Base-by-base conservation (phyloP, 1,140 invertebrate genomes). In the Drosophila rhopaloa region DNA sequence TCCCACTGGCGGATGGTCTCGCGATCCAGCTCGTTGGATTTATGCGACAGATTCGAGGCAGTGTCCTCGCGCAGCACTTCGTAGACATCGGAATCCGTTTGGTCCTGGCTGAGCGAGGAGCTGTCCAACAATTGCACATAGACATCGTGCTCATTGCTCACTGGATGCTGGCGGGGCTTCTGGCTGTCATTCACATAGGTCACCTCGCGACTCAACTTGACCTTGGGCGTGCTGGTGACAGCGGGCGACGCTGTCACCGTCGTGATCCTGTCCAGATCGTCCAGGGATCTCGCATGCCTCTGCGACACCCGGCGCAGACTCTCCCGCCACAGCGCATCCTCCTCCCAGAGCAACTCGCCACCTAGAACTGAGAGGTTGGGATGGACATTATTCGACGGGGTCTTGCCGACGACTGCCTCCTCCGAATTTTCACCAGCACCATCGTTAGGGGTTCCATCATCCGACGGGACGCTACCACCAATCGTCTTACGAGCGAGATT, bases 1-100 rank as follows among this genome's bases (percentile, higher is more conserved):
- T 97, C 96, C 96, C 96, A 97, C 86, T 97, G 96, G 37, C 96
- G 94, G 74, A 97, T 94, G 75, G 96, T 97, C 93, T 97, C 96
- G 79, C 96, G 95, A 93, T 97, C 96, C 76, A 97, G 95, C 91
- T 96, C 96, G 93, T 95, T 95, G 54, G 93, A 93, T 63, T 93
- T 92, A 46, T 88, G 81, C 11, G 89, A 92, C 44, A 89, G 72
- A 73, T 90, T 83, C 5, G 89, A 92, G 27, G 68, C 79, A 0
- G 84, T 88, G 43, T 92, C 91, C 40, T 90, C 90, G 0, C 91
- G 85, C 65, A 92, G 56, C 41, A 91, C 90, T 60, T 92, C 91
- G 44, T 92, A 92, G 19, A 92, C 79, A 74, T 92, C 91, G n/a
- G 74, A 47, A 10, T 89, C 85, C 4, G 41, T 66, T 27, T 78